phyloP scores from a whole-genome alignment of 2,113 vertebrate species.

The Cephalopholis sonnerati region DNA sequence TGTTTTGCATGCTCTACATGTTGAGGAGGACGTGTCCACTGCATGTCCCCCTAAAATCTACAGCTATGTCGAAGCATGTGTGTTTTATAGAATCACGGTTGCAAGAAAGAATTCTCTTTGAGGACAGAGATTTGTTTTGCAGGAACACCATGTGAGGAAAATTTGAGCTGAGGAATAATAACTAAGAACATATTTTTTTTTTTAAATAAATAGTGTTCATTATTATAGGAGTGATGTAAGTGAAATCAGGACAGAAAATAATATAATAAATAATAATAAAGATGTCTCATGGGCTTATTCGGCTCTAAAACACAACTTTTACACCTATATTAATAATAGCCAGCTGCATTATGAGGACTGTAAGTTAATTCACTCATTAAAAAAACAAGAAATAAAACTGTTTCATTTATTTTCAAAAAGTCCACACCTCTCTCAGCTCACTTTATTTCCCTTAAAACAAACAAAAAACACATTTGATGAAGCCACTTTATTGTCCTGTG shows the following conservation, averaged over 20 bases:
- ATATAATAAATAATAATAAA: too few relatives aligned
- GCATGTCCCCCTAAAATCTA: too few relatives aligned
- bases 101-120: neutral
- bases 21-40: too few relatives aligned
- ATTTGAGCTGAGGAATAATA: neutral
- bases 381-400: neutral
- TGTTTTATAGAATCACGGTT: neutral
- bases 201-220: neutral
- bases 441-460: neutral
- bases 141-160: neutral
- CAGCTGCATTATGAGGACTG: neutral
- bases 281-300: neutral
- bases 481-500: neutral
- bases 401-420: neutral
- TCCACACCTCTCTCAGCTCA: neutral
- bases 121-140: neutral
- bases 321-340: neutral
- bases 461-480: neutral
- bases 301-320: neutral
- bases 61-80: neutral
- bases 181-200: neutral
- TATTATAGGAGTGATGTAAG: neutral
- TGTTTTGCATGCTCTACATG: too few relatives aligned
- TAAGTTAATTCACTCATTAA: neutral
- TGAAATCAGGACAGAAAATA: too few relatives aligned